Conservation (phyloP, 2,888 invertebrate genomes). For the Epistrophella euchroma region DNA sequence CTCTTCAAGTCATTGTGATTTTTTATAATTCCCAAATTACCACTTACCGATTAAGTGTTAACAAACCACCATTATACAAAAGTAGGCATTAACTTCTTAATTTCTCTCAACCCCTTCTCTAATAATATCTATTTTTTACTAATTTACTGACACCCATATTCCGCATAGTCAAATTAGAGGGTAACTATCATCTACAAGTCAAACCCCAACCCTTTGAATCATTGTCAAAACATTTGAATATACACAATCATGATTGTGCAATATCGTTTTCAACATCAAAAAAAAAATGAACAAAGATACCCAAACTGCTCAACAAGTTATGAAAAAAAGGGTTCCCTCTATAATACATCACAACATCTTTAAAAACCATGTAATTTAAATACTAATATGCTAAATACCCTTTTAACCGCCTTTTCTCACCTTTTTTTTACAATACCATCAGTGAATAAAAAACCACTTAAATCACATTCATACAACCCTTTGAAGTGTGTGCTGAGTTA, state of each 20-base stretch:
- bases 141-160: conserved; percentile 52
- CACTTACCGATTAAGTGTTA: neutral
- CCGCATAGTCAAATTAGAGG: conserved; percentile 72
- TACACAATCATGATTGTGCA: conserved; percentile 19
- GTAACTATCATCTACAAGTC: conserved; percentile 36
- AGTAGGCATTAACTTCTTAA: conserved; percentile 32
- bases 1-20: neutral
- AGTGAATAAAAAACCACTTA: conserved; percentile 34
- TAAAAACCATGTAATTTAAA: conserved; percentile 71
- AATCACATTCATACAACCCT: conserved; percentile 55
- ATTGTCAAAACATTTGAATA: conserved; percentile 73
- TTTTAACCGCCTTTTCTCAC: conserved; percentile 58
- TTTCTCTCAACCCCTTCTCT: neutral
- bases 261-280: conserved; percentile 48
- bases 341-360: neutral
- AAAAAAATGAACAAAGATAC: conserved; percentile 36
- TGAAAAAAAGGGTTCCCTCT: conserved; percentile 39
- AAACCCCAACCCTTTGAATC: conserved; percentile 57
- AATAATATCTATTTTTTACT: neutral
- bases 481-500: conserved; percentile 30
- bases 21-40: neutral
- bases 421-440: conserved; percentile 30
- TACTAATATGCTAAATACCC: conserved; percentile 71
- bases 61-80: neutral
- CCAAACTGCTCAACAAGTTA: conserved; percentile 47